Evolutionary conservation across 2,888 invertebrate species (phyloP).

Genomic region (Ypsolopha sequella): DNA sequence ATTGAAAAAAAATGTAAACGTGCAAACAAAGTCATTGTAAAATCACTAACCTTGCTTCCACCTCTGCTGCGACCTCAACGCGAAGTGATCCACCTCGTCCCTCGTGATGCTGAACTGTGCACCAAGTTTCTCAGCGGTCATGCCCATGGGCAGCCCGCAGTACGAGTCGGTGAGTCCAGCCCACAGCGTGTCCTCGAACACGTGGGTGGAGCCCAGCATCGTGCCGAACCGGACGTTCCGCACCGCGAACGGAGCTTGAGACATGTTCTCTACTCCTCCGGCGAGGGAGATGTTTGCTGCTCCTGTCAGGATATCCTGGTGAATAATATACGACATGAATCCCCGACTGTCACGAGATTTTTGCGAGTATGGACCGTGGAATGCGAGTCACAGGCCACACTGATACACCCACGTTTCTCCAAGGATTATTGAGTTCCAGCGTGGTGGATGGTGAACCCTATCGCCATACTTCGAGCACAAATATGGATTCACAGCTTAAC

Average conservation of each 20-base stretch:
- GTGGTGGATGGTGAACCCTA: too few species aligned
- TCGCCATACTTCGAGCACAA: background rate
- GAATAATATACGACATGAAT: background rate
- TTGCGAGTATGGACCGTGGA: too few species aligned
- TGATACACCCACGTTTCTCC: too few species aligned
- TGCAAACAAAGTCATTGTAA: too few species aligned
- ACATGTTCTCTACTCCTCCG: conserved; percentile 97
- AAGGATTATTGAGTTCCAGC: too few species aligned
- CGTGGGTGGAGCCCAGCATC: conserved; percentile 79
- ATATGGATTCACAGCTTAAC: too few species aligned
- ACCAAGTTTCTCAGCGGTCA: conserved; percentile 95
- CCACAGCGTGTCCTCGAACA: conserved; percentile 93
- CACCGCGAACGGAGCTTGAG: conserved; percentile 88
- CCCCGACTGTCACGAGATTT: too few species aligned
- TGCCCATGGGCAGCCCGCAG: conserved; percentile 94
- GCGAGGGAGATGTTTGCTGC: conserved; percentile 88
- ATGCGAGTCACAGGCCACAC: too few species aligned
- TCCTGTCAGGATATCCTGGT: conserved; percentile 86
- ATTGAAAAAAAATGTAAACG: too few species aligned
- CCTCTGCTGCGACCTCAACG: conserved; percentile 84
- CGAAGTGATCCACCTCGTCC: conserved; percentile 88
- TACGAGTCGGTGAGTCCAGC: conserved; percentile 85
- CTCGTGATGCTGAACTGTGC: conserved; percentile 82
- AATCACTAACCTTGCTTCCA: conserved; percentile 84
- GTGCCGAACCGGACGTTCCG: conserved; percentile 92